Conservation (phyloP, 2,113 vertebrate species). For the Pogona vitticeps region DNA sequence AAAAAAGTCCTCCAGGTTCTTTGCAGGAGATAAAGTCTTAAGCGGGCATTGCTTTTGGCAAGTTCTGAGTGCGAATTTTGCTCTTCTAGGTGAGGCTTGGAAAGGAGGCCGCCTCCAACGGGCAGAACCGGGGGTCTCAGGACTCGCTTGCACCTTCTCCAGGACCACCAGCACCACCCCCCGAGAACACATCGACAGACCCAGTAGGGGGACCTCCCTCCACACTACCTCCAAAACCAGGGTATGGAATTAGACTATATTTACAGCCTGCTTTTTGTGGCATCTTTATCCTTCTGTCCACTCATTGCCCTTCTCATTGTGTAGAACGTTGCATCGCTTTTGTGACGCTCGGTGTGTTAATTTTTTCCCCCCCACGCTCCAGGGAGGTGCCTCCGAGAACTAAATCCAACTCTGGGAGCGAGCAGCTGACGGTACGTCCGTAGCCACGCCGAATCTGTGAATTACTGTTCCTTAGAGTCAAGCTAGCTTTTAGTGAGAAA, state of each 20-base stretch:
- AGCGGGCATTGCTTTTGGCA: not conserved
- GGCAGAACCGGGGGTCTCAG: slow-evolving; percentile 75
- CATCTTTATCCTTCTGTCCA: not conserved
- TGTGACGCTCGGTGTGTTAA: too few species aligned
- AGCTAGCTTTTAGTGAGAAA: not conserved
- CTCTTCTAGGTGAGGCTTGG: slow-evolving; percentile 83
- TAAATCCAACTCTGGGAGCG: slow-evolving; percentile 92
- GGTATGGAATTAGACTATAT: slow-evolving; percentile 73
- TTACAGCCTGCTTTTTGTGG: not conserved
- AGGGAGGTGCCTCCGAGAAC: slow-evolving; percentile 85
- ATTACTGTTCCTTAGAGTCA: not conserved
- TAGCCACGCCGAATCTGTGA: accelerated
- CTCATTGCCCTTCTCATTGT: not conserved
- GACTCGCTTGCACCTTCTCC: slow-evolving; percentile 87
- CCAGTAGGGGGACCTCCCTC: slow-evolving; percentile 60
- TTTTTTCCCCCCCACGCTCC: slow-evolving; percentile 8
- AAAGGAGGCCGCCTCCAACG: slow-evolving; percentile 82
- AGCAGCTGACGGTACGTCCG: slow-evolving; percentile 85
- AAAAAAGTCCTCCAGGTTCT: not conserved
- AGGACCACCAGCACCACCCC: slow-evolving; percentile 66
- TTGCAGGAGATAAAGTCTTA: not conserved
- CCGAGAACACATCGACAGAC: slow-evolving; percentile 80
- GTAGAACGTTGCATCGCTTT: not conserved
- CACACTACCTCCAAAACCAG: slow-evolving; percentile 76
- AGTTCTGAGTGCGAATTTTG: not conserved